Conservation (phyloP, 2,888 invertebrate species). For the Falcaria lacertinaria region DNA sequence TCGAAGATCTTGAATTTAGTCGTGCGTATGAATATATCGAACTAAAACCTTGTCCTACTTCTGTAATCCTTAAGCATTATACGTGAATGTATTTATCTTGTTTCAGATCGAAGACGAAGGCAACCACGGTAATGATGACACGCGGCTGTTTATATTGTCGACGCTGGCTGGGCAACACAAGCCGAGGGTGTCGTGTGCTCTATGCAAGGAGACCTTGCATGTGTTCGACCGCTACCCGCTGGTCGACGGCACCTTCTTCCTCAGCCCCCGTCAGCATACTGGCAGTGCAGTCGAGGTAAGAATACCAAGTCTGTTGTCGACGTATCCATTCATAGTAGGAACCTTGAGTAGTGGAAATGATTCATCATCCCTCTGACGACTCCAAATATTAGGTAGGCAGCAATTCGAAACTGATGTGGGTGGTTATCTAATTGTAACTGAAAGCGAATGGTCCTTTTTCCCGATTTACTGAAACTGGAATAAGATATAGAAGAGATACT, state of each 20-base stretch:
- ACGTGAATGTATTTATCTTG: conserved; percentile 33
- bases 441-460: too few species aligned
- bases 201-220: conserved; percentile 92
- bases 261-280: conserved; percentile 95
- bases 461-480: too few species aligned
- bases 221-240: conserved; percentile 98
- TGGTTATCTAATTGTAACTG: too few species aligned
- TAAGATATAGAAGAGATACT: too few species aligned
- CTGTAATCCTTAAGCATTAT: not conserved
- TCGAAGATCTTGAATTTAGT: too few species aligned
- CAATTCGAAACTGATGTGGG: too few species aligned
- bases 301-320: too few species aligned
- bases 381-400: too few species aligned
- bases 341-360: too few species aligned
- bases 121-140: conserved; percentile 98
- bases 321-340: too few species aligned
- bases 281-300: conserved; percentile 91
- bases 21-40: not conserved
- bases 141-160: conserved; percentile 96
- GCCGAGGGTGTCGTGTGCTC: conserved; percentile 90
- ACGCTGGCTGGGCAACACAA: conserved; percentile 95
- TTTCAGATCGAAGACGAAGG: conserved; percentile 98
- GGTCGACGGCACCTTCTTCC: conserved; percentile 98
- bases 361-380: too few species aligned
- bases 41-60: not conserved